Evolutionary conservation across 2,888 invertebrate genomes (phyloP).

Genomic region (Orchestes rusci): DNA sequence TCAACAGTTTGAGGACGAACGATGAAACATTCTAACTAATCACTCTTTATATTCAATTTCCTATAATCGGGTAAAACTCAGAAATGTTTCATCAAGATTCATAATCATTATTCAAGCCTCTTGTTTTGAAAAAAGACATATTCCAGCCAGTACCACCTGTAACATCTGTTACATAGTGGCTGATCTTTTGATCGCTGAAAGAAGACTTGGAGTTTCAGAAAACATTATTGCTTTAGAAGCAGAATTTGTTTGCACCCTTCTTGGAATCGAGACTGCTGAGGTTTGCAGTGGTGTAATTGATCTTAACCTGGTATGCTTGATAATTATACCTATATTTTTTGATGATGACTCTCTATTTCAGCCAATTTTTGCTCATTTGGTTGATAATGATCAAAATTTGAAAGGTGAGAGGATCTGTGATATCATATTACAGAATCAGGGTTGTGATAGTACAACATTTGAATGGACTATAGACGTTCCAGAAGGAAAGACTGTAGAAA

Average conservation of each 20-base stretch:
- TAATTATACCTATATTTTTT: background rate
- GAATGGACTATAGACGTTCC: slow-evolving; percentile 28
- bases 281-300: slow-evolving; percentile 17
- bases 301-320: slow-evolving; percentile 13
- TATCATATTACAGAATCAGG: slow-evolving; percentile 19
- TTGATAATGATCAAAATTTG: slow-evolving; percentile 11
- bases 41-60: too few relatives aligned
- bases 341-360: too few relatives aligned
- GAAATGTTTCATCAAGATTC: too few relatives aligned
- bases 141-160: slow-evolving; percentile 7
- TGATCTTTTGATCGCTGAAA: slow-evolving; percentile 9
- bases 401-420: slow-evolving; percentile 23
- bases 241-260: slow-evolving; percentile 10
- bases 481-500: slow-evolving; percentile 11
- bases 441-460: slow-evolving; percentile 21
- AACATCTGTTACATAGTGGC: slow-evolving; percentile 9
- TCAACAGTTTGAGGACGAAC: too few relatives aligned
- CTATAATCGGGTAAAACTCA: too few relatives aligned
- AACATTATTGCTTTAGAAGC: slow-evolving; percentile 15
- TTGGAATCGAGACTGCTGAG: slow-evolving; percentile 13
- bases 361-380: slow-evolving; percentile 23
- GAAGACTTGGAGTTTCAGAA: slow-evolving; percentile 6
- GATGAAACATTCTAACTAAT: too few relatives aligned
- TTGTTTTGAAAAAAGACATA: background rate
- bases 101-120: too few relatives aligned